These are phyloP conservation scores for Paramacrobiotus metropolitanus DNA, from an alignment of 1,140 invertebrate species.

Conservation along the genomic window DNA sequence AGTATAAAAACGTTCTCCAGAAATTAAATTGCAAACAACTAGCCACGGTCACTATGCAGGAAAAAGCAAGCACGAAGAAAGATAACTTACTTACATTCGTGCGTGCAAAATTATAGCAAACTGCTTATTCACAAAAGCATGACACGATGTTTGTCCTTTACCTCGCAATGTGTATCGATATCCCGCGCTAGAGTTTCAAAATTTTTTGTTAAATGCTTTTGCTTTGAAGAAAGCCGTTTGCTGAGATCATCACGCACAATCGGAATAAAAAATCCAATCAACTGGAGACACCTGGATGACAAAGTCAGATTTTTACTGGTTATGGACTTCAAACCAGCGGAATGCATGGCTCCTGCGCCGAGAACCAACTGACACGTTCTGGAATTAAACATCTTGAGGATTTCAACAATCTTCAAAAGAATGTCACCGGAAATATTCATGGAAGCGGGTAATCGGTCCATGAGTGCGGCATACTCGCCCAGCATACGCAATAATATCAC, in stretches of 20 bases:
- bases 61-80: not conserved
- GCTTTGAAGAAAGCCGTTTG: constrained; percentile 20
- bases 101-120: too few species aligned
- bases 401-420: constrained; percentile 54
- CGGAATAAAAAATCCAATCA: constrained; percentile 33
- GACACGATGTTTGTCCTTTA: constrained; percentile 69
- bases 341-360: constrained; percentile 75
- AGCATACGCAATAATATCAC: constrained; percentile 57
- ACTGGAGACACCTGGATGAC: constrained; percentile 45
- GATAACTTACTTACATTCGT: too few species aligned
- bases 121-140: too few species aligned
- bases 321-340: constrained; percentile 84
- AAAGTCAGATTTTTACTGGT: constrained; percentile 61
- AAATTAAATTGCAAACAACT: too few species aligned
- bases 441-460: constrained; percentile 31
- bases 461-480: constrained; percentile 48
- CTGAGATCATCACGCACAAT: constrained; percentile 26
- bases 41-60: too few species aligned
- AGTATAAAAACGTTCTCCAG: too few species aligned
- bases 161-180: constrained; percentile 61
- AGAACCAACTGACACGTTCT: constrained; percentile 75
- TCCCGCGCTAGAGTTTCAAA: constrained; percentile 40
- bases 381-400: constrained; percentile 57
- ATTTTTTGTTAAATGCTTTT: constrained; percentile 25
- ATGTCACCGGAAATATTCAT: constrained; percentile 29